These are phyloP conservation scores for Sebastolobus alascanus DNA, from an alignment of 2,797 vertebrate genomes.

Conservation along the genomic window DNA sequence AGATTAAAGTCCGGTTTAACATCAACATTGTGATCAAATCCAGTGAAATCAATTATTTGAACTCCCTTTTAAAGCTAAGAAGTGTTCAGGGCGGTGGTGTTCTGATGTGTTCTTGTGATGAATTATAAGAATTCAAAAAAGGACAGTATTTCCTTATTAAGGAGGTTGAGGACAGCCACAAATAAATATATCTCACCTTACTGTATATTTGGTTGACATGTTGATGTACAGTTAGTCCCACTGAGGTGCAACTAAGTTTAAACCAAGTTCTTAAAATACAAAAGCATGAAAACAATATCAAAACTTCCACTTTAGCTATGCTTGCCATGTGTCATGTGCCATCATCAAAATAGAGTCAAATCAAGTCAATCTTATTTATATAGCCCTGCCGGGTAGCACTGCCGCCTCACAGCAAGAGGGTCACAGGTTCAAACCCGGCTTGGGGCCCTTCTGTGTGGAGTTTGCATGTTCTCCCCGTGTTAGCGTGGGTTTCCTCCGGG, in stretches of 20 bases:
- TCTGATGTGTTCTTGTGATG: not conserved
- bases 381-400: too few relatives aligned
- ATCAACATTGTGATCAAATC: not conserved
- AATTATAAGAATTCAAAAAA: not conserved
- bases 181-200: not conserved
- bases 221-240: too few relatives aligned
- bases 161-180: not conserved
- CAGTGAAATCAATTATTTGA: fast-evolving
- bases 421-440: too few relatives aligned
- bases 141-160: not conserved
- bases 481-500: too few relatives aligned
- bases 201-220: not conserved
- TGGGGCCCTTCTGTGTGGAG: too few relatives aligned
- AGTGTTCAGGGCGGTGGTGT: not conserved
- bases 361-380: not conserved
- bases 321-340: not conserved
- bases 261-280: not conserved
- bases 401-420: too few relatives aligned
- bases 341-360: not conserved
- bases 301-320: not conserved
- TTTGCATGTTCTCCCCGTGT: too few relatives aligned
- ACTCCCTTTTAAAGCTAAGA: not conserved
- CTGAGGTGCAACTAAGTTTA: not conserved
- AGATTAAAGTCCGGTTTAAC: not conserved
- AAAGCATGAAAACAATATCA: not conserved